Conservation (phyloP, 2,888 invertebrate species). For the Trissolcus japonicus region DNA sequence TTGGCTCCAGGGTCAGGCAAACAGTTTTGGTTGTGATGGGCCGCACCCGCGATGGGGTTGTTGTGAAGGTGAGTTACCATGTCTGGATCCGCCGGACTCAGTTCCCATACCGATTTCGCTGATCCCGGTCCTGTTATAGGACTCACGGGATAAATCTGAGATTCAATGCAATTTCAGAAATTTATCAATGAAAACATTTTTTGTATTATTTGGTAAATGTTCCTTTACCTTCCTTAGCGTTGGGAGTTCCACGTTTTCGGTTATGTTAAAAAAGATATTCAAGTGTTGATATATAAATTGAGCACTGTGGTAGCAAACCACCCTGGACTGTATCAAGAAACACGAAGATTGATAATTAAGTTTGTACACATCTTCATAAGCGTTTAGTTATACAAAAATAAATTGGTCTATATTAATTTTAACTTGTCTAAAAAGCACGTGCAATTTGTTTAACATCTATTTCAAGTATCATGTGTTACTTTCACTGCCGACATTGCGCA, state of each 20-base stretch:
- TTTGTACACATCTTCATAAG: slow-evolving; percentile 3
- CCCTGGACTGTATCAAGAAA: too few species aligned
- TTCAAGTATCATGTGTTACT: slow-evolving; percentile 48
- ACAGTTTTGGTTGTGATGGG: slow-evolving; percentile 65
- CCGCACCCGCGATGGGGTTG: slow-evolving; percentile 69
- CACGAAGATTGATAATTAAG: too few species aligned
- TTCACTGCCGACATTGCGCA: slow-evolving; percentile 66
- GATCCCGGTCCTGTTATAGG: slow-evolving; percentile 86
- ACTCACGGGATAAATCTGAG: slow-evolving; percentile 74
- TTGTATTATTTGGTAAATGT: not conserved
- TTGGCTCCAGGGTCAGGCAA: slow-evolving; percentile 47
- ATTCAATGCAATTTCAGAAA: slow-evolving; percentile 6
- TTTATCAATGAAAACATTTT: too few species aligned
- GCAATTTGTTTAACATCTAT: slow-evolving; percentile 42
- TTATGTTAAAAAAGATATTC: slow-evolving; percentile 67
- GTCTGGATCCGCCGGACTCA: slow-evolving; percentile 78
- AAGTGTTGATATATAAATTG: slow-evolving; percentile 18
- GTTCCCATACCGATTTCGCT: slow-evolving; percentile 92
- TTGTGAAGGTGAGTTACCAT: slow-evolving; percentile 74
- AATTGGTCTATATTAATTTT: not conserved
- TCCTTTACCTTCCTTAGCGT: slow-evolving; percentile 71
- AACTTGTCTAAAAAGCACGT: slow-evolving; percentile 42
- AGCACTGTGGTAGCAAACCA: not conserved
- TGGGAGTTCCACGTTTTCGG: slow-evolving; percentile 74
- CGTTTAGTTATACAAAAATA: not conserved